Base-by-base conservation (phyloP, 2,113 vertebrate genomes). In the Oreotrochilus melanogaster region DNA sequence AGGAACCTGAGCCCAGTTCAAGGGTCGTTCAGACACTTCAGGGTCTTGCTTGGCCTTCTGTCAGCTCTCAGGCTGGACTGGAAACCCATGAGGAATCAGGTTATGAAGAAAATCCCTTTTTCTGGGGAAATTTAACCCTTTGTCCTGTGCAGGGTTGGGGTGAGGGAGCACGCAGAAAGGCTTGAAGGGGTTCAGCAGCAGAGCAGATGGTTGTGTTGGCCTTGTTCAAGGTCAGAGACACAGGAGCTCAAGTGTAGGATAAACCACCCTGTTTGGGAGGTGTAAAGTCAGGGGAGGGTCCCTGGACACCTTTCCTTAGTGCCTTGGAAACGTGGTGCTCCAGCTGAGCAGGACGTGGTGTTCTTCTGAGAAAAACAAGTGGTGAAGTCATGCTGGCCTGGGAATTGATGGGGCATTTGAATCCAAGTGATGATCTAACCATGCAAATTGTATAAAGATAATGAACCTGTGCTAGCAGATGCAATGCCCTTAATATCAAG, bases 71-170 rank as follows among this genome's bases (percentile, higher is more conserved):
- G 21, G 47, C 43, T 47, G 74, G 28, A 8, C 62, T 53, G n/a
- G 28, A 51, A 64, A 12, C 2, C 15, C 31, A 12, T 1, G 8
- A 51, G 72, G 42, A 57, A 13, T 4, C 57, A 42, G 42, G 31
- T 72, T 61, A 19, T 58, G 18, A 11, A 35, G 51, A 71, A 25
- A 9, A 6, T 65, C 35, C 12, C 11, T 60, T 60, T 56, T 35
- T 61, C 12, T 1, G 1, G 65, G 37, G 65, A 13, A 12, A 23
- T 18, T 62, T 31, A 19, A 30, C 24, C 35, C 48, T 50, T 39
- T 60, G 42, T 67, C 5, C 65, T 27, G 42, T 0, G 0, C 0
- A 2, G 3, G 3, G 19, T 31, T 47, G 18, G 72, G 45, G 21
- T 27, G 43, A 47, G 62, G 61, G 80, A 35, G 3, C 2, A 50